Evolutionary conservation across 2,888 invertebrate genomes (phyloP), one percentile per base, ranked within the genome.

Genomic region (Eledone cirrhosa): DNA sequence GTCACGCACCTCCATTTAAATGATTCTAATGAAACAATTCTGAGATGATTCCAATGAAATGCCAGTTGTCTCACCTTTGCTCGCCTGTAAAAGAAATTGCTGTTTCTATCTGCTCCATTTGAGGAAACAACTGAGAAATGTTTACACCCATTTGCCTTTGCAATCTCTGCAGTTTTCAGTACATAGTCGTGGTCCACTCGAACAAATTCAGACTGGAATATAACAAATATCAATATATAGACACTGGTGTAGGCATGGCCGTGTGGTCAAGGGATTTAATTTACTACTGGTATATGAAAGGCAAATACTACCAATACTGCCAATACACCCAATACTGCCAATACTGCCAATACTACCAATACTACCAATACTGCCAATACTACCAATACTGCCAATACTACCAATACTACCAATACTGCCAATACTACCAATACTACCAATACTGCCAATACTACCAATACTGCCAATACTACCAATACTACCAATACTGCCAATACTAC

Each of bases 181-280:
- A 92, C 91, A 85, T 92, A 92, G 83, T 92, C 92, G 85, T 92
- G 91, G 84, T 92, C 92, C 2, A 92, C 91, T 78, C 88, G 87
- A 78, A 90, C 88, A 86, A 92, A 92, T 3, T 91, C 91, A 77
- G 90, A 89, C 91, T 91, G 83, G 0, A 83, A 83, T n/a, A n/a
- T n/a, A n/a, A n/a, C n/a, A n/a, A n/a, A n/a, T n/a, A n/a, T n/a
- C n/a, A n/a, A 41, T 3, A 41, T 1, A 41, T 41, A 41, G 5
- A 41, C 5, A 41, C 11, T 8, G 41, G 41, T 41, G 41, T 3
- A 2, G 3, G 41, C 41, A 41, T 41, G 41, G 41, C 41, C 11
- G 41, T 41, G 41, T 41, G 41, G 41, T 41, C n/a, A 41, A 41
- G 41, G 11, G 11, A 11, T 11, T 1, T 41, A 11, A 5, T 41